These are phyloP conservation scores for Phenganax marumi DNA, from an alignment of 92 coral and sea anemone species.

Conservation along the genomic window DNA sequence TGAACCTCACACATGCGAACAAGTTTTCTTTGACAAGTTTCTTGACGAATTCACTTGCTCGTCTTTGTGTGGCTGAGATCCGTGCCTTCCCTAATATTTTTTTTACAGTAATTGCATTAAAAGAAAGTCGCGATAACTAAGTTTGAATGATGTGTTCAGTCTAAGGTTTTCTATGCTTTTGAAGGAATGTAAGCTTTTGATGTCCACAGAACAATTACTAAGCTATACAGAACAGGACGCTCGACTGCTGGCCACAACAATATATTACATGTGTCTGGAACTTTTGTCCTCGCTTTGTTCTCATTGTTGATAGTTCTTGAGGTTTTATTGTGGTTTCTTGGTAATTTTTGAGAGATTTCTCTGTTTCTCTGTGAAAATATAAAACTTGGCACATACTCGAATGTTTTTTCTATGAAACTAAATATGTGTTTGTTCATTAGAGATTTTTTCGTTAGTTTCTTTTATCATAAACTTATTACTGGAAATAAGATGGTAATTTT, in stretches of 20 bases:
- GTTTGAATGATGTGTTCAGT: too few relatives aligned
- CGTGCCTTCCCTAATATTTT: background rate
- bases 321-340: slow-evolving; percentile 13
- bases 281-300: background rate
- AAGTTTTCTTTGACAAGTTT: background rate
- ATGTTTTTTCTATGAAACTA: background rate
- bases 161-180: background rate
- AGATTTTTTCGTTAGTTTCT: background rate
- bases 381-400: background rate
- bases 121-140: background rate
- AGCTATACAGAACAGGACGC: background rate
- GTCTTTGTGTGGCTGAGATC: background rate
- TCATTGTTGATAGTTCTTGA: background rate
- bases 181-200: background rate
- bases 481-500: background rate
- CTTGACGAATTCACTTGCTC: background rate
- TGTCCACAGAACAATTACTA: background rate
- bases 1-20: background rate
- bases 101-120: background rate
- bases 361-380: background rate
- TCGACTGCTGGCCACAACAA: background rate
- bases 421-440: background rate
- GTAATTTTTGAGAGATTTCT: background rate
- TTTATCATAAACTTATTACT: background rate
- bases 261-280: background rate